Evolutionary conservation across 1,140 invertebrate species (phyloP).

Genomic region (Pogonomyrmex californicus): DNA sequence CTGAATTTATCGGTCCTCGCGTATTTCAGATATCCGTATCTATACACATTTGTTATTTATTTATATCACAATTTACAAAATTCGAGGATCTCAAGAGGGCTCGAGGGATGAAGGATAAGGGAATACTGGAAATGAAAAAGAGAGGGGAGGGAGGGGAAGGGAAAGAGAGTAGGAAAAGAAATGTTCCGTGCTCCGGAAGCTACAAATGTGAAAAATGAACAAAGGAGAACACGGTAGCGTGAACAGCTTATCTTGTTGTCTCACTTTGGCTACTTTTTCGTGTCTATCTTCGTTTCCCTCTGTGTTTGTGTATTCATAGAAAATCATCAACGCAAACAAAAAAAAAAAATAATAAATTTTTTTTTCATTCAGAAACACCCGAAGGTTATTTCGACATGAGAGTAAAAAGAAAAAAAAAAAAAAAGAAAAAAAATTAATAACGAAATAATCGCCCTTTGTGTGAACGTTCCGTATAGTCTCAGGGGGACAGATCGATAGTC

Average conservation of each 20-base stretch:
- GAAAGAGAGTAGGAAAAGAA: constrained; percentile 51
- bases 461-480: constrained; percentile 71
- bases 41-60: constrained; percentile 86
- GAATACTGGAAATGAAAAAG: constrained; percentile 19
- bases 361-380: constrained; percentile 20
- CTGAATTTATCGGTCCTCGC: constrained; percentile 79
- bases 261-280: constrained; percentile 63
- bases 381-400: constrained; percentile 53
- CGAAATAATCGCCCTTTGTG: constrained; percentile 64
- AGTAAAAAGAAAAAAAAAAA: constrained; percentile 32
- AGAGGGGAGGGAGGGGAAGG: too few species aligned
- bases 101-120: not conserved
- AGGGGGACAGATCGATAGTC: constrained; percentile 67
- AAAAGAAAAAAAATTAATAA: constrained; percentile 28
- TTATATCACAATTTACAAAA: constrained; percentile 88
- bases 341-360: constrained; percentile 29
- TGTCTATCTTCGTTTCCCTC: constrained; percentile 56
- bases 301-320: constrained; percentile 19
- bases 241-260: constrained; percentile 44
- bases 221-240: constrained; percentile 57
- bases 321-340: constrained; percentile 41
- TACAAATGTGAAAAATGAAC: constrained; percentile 60
- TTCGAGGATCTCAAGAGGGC: constrained; percentile 74
- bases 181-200: constrained; percentile 34
- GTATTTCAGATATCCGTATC: constrained; percentile 78